Conservation (phyloP, 2,888 invertebrate genomes). For the Cetonia aurata region DNA sequence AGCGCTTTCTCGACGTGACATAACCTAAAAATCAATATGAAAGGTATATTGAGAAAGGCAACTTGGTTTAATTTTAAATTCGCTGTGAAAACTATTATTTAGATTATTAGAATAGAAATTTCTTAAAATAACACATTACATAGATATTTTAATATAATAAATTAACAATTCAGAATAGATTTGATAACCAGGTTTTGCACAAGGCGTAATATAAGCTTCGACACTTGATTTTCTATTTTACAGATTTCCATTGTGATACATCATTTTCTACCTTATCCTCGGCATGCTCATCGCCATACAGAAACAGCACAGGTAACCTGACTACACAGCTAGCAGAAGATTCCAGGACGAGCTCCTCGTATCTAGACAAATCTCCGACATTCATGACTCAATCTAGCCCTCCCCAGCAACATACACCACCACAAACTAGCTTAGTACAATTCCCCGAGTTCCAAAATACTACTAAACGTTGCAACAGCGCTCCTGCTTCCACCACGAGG, state of each 20-base stretch:
- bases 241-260: slow-evolving; percentile 21
- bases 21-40: too few species aligned
- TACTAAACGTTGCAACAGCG: slow-evolving; percentile 18
- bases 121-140: not conserved
- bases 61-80: too few species aligned
- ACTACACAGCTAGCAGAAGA: not conserved
- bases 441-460: not conserved
- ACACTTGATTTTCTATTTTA: not conserved
- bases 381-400: not conserved
- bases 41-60: too few species aligned
- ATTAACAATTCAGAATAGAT: not conserved
- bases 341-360: slow-evolving; percentile 1
- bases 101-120: too few species aligned
- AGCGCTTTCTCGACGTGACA: too few species aligned
- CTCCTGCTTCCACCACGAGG: not conserved
- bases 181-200: too few species aligned
- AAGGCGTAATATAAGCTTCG: too few species aligned
- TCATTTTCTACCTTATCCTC: slow-evolving; percentile 20
- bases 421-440: not conserved
- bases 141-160: not conserved
- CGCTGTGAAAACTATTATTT: too few species aligned
- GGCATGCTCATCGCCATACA: slow-evolving; percentile 10
- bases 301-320: not conserved
- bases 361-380: slow-evolving; percentile 1
- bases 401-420: not conserved